Percentiles rank a stretch among this genome's conserved stretches.
Evolutionary conservation across 2,113 vertebrate genomes (phyloP).

Genomic region (Callipepla californica): DNA sequence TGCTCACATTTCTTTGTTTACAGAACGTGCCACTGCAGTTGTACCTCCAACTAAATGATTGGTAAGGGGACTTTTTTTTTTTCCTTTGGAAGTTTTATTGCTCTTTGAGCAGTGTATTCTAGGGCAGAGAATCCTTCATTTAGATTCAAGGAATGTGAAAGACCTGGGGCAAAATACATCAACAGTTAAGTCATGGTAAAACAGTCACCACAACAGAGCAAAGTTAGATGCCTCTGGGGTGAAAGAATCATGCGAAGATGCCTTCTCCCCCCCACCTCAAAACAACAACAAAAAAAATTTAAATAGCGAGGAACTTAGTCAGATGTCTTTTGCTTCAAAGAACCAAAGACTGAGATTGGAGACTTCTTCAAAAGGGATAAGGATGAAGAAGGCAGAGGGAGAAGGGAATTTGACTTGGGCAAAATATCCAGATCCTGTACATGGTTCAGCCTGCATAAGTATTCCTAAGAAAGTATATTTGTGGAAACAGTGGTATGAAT

Average conservation of each 20-base stretch:
- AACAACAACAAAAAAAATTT: not conserved
- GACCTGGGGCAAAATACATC: not conserved
- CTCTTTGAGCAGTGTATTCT: constrained; percentile 7
- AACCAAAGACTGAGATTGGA: not conserved
- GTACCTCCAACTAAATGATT: constrained; percentile 63
- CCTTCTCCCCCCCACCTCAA: not conserved
- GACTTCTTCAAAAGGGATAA: not conserved
- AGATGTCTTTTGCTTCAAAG: not conserved
- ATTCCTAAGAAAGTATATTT: not conserved
- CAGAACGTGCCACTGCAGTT: constrained; percentile 66
- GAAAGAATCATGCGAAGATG: not conserved
- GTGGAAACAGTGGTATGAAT: not conserved
- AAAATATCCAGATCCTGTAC: not conserved
- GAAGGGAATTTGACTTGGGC: not conserved
- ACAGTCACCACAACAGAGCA: not conserved
- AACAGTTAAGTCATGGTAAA: not conserved
- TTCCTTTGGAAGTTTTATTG: not conserved
- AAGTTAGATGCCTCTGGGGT: not conserved
- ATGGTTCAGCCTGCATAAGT: rapidly evolving
- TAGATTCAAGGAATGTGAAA: not conserved
- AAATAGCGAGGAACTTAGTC: not conserved
- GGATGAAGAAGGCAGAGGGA: not conserved
- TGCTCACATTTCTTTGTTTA: constrained; percentile 37
- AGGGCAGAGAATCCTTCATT: not conserved
- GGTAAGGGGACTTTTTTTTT: constrained; percentile 60